phyloP scores from a whole-genome alignment of 2,797 vertebrate species.

The Poliocrania exsul region DNA sequence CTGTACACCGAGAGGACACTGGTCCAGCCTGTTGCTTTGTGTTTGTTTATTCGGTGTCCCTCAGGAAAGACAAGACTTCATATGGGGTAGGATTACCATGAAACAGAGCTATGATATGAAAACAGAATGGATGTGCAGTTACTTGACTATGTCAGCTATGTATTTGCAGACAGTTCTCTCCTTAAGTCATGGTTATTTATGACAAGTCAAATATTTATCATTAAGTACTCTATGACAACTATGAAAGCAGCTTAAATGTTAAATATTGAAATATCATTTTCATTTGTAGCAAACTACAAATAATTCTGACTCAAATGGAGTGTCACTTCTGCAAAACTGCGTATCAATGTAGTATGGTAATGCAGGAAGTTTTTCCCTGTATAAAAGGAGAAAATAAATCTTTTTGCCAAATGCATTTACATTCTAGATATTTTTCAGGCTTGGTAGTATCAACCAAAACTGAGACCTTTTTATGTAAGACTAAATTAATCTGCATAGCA shows the following conservation, averaged over 20 bases:
- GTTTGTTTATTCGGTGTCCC: neutral
- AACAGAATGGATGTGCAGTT: neutral
- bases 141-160: neutral
- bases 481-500: neutral
- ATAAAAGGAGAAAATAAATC: neutral
- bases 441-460: neutral
- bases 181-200: neutral
- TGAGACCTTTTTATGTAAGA: neutral
- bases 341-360: neutral
- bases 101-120: neutral
- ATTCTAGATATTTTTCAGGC: neutral
- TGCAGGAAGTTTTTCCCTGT: fast-evolving
- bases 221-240: neutral
- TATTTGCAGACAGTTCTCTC: neutral
- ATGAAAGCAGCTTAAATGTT: neutral
- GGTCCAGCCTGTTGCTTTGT: neutral
- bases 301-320: neutral
- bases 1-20: neutral
- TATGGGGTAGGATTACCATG: neutral
- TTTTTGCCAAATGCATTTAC: neutral
- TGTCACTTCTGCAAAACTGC: neutral
- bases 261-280: neutral
- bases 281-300: neutral
- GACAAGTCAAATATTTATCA: neutral
- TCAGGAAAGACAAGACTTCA: neutral